These are phyloP conservation scores for Ctenicera cuprea DNA, from an alignment of 2,888 invertebrate genomes.

Conservation along the genomic window DNA sequence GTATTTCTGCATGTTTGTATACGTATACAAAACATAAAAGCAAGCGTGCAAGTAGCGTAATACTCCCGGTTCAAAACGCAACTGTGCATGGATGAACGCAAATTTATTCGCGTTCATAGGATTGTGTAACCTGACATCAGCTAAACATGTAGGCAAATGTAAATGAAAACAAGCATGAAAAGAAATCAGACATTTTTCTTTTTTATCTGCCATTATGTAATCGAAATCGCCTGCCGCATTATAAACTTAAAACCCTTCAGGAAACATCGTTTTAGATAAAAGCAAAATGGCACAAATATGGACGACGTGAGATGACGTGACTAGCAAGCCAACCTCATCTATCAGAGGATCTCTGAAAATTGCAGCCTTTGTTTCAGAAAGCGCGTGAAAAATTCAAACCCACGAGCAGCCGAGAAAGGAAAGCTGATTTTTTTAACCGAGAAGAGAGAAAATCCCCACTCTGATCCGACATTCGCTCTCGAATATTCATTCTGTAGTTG, in stretches of 20 bases:
- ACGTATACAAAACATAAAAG: slow-evolving; percentile 6
- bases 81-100: slow-evolving; percentile 34
- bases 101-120: slow-evolving; percentile 31
- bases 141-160: slow-evolving; percentile 30
- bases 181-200: slow-evolving; percentile 25
- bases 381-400: slow-evolving; percentile 43
- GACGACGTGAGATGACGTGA: slow-evolving; percentile 51
- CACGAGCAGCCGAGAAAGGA: slow-evolving; percentile 20
- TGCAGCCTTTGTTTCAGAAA: slow-evolving; percentile 47
- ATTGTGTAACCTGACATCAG: neutral
- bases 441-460: slow-evolving; percentile 21
- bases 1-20: neutral
- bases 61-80: slow-evolving; percentile 31
- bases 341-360: slow-evolving; percentile 49
- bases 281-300: slow-evolving; percentile 52
- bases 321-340: slow-evolving; percentile 50
- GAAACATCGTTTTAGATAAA: slow-evolving; percentile 52
- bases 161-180: slow-evolving; percentile 8
- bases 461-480: slow-evolving; percentile 1
- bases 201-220: slow-evolving; percentile 13
- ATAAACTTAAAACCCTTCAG: slow-evolving; percentile 48
- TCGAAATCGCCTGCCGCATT: slow-evolving; percentile 44
- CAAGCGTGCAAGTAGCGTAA: slow-evolving; percentile 26
- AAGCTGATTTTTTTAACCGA: slow-evolving; percentile 23
- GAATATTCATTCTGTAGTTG: neutral